A percentile compares a stretch with the other conserved stretches of the same genome.
Conservation (phyloP, 2,888 invertebrate species). For the Heliconius cydno region DNA sequence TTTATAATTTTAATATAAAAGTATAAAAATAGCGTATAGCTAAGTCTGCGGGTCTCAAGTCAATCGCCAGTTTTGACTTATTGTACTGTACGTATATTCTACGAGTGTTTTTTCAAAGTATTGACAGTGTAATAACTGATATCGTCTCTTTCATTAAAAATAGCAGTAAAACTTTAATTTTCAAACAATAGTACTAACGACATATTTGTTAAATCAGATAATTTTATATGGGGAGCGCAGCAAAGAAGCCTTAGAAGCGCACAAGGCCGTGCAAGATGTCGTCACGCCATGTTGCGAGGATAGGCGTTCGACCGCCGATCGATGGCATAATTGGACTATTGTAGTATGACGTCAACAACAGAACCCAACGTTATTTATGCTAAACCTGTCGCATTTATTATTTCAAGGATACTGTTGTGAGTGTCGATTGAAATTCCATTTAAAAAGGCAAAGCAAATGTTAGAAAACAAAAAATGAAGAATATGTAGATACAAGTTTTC, state of each 20-base stretch:
- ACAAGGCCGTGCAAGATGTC: slow-evolving; percentile 67
- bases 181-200: neutral
- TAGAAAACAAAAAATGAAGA: neutral
- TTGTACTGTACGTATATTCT: too few species aligned
- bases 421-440: neutral
- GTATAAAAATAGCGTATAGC: neutral
- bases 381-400: slow-evolving; percentile 6
- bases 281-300: slow-evolving; percentile 51
- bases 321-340: slow-evolving; percentile 31
- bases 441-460: neutral
- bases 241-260: slow-evolving; percentile 48
- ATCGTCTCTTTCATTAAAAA: too few species aligned
- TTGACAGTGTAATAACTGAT: too few species aligned
- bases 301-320: slow-evolving; percentile 40
- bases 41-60: neutral
- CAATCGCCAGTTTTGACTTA: too few species aligned
- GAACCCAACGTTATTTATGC: slow-evolving; percentile 19
- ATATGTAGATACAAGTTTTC: too few species aligned
- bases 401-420: slow-evolving; percentile 1
- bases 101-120: too few species aligned
- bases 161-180: neutral
- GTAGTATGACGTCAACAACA: slow-evolving; percentile 21
- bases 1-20: neutral
- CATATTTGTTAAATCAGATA: slow-evolving; percentile 36
- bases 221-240: slow-evolving; percentile 42